Conservation (phyloP, 2,888 invertebrate species). For the Leucozona laternaria region DNA sequence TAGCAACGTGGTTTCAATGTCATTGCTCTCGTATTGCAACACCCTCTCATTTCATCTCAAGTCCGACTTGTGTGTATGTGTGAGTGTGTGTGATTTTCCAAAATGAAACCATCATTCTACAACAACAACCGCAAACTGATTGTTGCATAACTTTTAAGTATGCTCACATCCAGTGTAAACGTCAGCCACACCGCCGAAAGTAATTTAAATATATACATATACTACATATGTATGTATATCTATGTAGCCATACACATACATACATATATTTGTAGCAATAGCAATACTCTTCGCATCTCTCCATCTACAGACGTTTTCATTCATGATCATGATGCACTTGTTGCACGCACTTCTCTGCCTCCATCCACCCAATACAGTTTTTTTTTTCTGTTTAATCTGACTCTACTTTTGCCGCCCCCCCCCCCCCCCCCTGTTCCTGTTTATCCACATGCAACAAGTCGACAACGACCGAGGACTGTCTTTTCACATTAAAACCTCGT, state of each 20-base stretch:
- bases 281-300: background rate
- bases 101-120: constrained; percentile 56
- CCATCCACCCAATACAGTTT: constrained; percentile 47
- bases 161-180: constrained; percentile 48
- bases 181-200: constrained; percentile 58
- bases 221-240: background rate
- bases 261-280: background rate
- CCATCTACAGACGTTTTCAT: constrained; percentile 58
- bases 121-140: constrained; percentile 65
- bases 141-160: constrained; percentile 65
- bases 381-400: constrained; percentile 9
- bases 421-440: background rate
- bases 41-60: constrained; percentile 22
- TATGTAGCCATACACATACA: background rate
- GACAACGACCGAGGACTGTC: constrained; percentile 49
- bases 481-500: constrained; percentile 74
- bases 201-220: constrained; percentile 62
- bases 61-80: background rate
- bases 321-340: constrained; percentile 72
- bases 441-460: constrained; percentile 19
- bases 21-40: constrained; percentile 55
- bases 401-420: background rate
- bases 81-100: background rate
- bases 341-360: constrained; percentile 65
- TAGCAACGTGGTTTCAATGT: constrained; percentile 60